These are phyloP conservation scores for Cabera pusaria DNA, from an alignment of 2,888 invertebrate species.

Conservation along the genomic window DNA sequence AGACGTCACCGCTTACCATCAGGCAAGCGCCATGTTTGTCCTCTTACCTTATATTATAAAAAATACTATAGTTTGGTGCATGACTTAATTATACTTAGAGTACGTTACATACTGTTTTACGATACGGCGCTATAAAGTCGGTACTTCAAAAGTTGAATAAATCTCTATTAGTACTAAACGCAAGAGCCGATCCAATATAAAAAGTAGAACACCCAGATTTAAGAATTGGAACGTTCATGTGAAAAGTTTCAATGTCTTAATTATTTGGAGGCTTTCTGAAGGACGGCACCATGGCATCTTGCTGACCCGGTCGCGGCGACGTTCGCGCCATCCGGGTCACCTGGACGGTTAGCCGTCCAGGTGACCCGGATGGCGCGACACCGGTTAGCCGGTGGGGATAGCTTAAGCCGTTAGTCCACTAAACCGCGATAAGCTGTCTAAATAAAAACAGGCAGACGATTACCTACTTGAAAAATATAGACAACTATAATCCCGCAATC, in stretches of 20 bases:
- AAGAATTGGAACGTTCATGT: conserved; percentile 19
- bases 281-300: conserved; percentile 56
- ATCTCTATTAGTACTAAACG: too few relatives aligned
- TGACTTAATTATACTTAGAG: too few relatives aligned
- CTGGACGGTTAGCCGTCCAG: conserved; percentile 44
- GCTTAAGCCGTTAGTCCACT: conserved; percentile 39
- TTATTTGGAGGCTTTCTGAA: conserved; percentile 47
- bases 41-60: too few relatives aligned
- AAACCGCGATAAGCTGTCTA: conserved; percentile 14
- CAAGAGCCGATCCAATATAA: conserved; percentile 15
- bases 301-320: conserved; percentile 79
- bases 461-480: too few relatives aligned
- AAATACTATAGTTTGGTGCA: too few relatives aligned
- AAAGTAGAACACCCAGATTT: conserved; percentile 21
- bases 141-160: too few relatives aligned
- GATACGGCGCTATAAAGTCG: too few relatives aligned
- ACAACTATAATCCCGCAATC: too few relatives aligned
- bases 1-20: too few relatives aligned
- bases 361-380: conserved; percentile 80
- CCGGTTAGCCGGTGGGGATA: conserved; percentile 33
- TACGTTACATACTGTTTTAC: too few relatives aligned
- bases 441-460: too few relatives aligned
- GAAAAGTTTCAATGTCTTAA: conserved; percentile 34
- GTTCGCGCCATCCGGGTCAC: conserved; percentile 81
- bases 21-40: too few relatives aligned